Evolutionary conservation across 2,888 invertebrate species (phyloP), one percentile per base, ranked within the genome.

Genomic region (Caenorhabditis sinica): DNA sequence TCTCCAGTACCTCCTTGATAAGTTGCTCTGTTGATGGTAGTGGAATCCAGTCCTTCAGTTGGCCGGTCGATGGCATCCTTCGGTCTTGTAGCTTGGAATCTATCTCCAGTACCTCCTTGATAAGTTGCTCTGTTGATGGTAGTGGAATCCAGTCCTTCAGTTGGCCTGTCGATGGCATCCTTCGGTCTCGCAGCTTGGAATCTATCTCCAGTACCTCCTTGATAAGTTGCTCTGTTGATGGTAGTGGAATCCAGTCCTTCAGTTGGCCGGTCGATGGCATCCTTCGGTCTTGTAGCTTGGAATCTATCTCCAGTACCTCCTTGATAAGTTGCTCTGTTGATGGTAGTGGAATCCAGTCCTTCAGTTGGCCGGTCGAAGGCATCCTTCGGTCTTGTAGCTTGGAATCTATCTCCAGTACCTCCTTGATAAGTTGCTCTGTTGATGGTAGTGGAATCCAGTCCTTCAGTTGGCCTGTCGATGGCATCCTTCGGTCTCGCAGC

Each of bases 361-460:
- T 81, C 80, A 60, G 20, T 81, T 28, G 80, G 66, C 49, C 68
- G 66, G 49, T 81, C 80, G 25, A 81, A 30, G 15, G 25, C 40
- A 81, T 81, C 80, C 20, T 81, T 81, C 11, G 80, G 80, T 40
- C 80, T 66, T 5, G 58, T 40, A 23, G 80, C 66, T 45, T 65
- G 65, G 51, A 51, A 81, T 51, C 80, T 66, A 17, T 81, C 80
- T 13, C 80, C 80, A 60, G 65, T 60, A 4, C 80, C 73, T 23
- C 80, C 80, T 73, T 81, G 80, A 68, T 81, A 81, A 9, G 80
- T 81, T 6, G 60, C 28, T 40, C 80, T 13, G 20, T 81, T 81
- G 80, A 81, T 73, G 13, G 80, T 81, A 28, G 58, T 73, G 1
- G 71, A 71, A 30, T 81, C 80, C 0, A 81, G 20, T 13, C 73